Base-by-base conservation (phyloP, 2,113 vertebrate genomes). In the Phylloscopus trochiloides region DNA sequence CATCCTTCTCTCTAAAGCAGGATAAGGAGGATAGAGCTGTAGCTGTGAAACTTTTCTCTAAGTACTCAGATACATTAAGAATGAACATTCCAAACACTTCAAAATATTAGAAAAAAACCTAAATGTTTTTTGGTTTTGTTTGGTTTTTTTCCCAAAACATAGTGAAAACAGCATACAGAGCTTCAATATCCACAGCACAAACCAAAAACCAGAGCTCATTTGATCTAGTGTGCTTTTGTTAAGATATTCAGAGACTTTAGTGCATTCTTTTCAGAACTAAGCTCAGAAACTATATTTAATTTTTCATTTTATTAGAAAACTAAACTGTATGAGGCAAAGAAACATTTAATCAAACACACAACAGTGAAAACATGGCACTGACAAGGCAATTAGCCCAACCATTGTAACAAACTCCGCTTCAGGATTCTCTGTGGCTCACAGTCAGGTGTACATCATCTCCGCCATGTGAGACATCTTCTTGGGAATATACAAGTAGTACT, bases 401-500 rank as follows among this genome's bases (percentile, higher is more conserved):
- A 63, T 94, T 93, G 78, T 45, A 87, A 85, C 90, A 78, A 82
- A 88, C 51, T 71, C 40, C 21, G 47, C n/a, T 62, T 54, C 73
- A 15, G 38, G 71, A 58, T 68, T 43, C 73, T 71, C 55, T 66
- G 8, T 63, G 83, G 74, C 85, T 95, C 17, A 22, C 80, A 77
- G 91, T 98, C 97, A 99, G 81, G 98, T 99, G 83, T 99, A 98
- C 98, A 98, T 98, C 98, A 99, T 98, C 97, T 99, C 98, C 12
- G 98, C 98, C 98, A 98, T 98, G 91, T 98, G 99, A 11, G 98
- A 98, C 98, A 98, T 99, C 95, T 99, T 98, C 98, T 99, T 99
- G 94, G 98, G 99, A 97, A 98, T 98, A 98, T 98, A 99, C 7
- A 99, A 97, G 95, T 99, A 99, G 96, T 99, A 99, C 83, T 99